A percentile compares a stretch with the other conserved stretches of the same genome.
Conservation (phyloP, 2,888 invertebrate genomes). For the Nemotelus nigrinus region DNA sequence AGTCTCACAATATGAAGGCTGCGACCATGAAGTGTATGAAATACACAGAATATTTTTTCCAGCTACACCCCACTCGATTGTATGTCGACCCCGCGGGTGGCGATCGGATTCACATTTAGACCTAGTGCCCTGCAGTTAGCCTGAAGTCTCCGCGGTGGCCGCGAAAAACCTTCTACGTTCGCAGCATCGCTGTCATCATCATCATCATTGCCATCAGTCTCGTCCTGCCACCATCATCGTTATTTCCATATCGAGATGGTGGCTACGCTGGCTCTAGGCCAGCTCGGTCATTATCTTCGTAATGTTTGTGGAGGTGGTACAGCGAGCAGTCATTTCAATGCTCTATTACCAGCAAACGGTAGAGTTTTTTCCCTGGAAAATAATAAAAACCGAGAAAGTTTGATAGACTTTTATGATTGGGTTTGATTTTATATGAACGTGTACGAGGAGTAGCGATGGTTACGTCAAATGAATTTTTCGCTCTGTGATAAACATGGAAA, state of each 20-base stretch:
- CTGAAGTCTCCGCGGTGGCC: too few species aligned
- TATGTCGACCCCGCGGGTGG: background rate
- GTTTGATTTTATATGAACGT: constrained; percentile 29
- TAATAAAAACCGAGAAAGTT: constrained; percentile 37
- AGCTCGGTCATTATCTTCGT: background rate
- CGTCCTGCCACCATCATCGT: background rate
- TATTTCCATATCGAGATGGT: background rate
- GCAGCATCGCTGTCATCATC: constrained; percentile 15
- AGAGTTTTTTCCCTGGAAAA: constrained; percentile 7
- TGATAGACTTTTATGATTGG: constrained; percentile 41
- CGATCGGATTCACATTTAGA: too few species aligned
- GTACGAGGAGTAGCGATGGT: background rate
- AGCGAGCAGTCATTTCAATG: constrained; percentile 18
- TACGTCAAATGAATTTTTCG: background rate
- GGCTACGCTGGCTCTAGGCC: background rate
- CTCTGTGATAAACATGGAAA: background rate
- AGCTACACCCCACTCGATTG: background rate
- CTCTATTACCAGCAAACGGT: constrained; percentile 29
- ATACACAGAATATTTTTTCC: background rate
- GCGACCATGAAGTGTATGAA: constrained; percentile 8
- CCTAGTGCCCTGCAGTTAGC: too few species aligned
- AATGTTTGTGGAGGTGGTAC: background rate
- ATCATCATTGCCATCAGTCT: constrained; percentile 1
- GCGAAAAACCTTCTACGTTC: background rate
- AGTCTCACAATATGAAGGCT: constrained; percentile 1